These are phyloP conservation scores for Mythimna loreyi DNA, from an alignment of 2,888 invertebrate species.

Conservation along the genomic window DNA sequence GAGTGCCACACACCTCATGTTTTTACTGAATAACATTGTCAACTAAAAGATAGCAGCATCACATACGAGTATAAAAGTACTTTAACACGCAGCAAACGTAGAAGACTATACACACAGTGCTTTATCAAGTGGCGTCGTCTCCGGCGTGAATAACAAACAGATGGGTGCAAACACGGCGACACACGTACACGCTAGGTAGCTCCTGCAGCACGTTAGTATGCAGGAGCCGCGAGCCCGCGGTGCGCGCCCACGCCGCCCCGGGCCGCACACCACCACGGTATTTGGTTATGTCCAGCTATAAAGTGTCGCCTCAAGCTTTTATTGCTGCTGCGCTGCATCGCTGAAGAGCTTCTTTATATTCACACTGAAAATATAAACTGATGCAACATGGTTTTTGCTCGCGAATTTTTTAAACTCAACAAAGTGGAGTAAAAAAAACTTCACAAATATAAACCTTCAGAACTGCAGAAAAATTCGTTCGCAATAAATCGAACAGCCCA, in stretches of 20 bases:
- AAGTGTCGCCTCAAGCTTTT: constrained; percentile 2
- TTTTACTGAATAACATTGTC: neutral
- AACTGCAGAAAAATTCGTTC: too few species aligned
- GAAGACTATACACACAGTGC: constrained; percentile 9
- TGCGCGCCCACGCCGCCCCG: constrained; percentile 8
- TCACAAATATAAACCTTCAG: too few species aligned
- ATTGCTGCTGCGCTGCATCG: constrained; percentile 17
- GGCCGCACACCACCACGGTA: neutral
- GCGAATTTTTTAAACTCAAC: neutral
- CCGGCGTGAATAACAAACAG: constrained; percentile 49
- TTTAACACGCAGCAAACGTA: constrained; percentile 13
- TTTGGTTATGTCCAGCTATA: constrained; percentile 17
- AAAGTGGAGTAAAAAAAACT: too few species aligned
- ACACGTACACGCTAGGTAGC: neutral
- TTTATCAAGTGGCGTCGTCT: constrained; percentile 36
- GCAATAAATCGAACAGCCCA: too few species aligned
- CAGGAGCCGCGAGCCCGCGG: constrained; percentile 1
- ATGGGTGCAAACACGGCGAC: constrained; percentile 33
- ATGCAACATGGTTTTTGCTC: neutral
- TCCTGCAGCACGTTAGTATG: constrained; percentile 46
- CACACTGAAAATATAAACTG: neutral
- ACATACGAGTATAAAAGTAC: neutral
- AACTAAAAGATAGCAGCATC: neutral
- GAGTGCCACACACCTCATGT: neutral
- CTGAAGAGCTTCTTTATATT: constrained; percentile 13